Percentiles rank a stretch among this genome's conserved stretches.
Evolutionary conservation across 1,140 invertebrate species (phyloP).

Genomic region (Eurosta solidaginis): DNA sequence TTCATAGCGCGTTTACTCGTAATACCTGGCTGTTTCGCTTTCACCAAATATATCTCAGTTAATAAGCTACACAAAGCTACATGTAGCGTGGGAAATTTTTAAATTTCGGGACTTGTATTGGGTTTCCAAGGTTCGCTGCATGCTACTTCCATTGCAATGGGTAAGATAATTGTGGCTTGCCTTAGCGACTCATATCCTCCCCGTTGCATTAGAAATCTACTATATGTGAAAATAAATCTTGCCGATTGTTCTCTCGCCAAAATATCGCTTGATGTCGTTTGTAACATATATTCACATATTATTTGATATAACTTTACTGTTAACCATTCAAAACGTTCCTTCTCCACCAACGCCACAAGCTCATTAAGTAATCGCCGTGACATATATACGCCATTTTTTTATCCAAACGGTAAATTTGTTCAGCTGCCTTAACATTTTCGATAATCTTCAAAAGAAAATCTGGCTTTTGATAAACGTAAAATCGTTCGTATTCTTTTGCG

Average conservation of each 20-base stretch:
- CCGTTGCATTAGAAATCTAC: not conserved
- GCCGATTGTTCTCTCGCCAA: not conserved
- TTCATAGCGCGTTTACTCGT: not conserved
- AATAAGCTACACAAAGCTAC: not conserved
- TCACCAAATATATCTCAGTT: not conserved
- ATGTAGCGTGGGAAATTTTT: not conserved
- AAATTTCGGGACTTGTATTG: not conserved
- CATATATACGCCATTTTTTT: not conserved
- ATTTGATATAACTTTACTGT: not conserved
- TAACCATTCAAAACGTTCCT: not conserved
- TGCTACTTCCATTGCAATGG: not conserved
- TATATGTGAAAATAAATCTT: slow-evolving; percentile 7
- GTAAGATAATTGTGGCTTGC: not conserved
- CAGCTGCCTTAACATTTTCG: not conserved
- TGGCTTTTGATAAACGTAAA: not conserved
- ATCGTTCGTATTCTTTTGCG: not conserved
- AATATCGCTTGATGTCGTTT: not conserved
- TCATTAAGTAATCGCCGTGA: not conserved
- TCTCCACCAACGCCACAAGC: not conserved
- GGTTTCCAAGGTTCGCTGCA: not conserved
- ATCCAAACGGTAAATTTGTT: not conserved
- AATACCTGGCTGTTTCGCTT: not conserved
- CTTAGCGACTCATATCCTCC: not conserved
- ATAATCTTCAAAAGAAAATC: not conserved
- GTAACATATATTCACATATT: not conserved